Conservation (phyloP, 1,140 invertebrate genomes). For the Ptiloglossa arizonensis region DNA sequence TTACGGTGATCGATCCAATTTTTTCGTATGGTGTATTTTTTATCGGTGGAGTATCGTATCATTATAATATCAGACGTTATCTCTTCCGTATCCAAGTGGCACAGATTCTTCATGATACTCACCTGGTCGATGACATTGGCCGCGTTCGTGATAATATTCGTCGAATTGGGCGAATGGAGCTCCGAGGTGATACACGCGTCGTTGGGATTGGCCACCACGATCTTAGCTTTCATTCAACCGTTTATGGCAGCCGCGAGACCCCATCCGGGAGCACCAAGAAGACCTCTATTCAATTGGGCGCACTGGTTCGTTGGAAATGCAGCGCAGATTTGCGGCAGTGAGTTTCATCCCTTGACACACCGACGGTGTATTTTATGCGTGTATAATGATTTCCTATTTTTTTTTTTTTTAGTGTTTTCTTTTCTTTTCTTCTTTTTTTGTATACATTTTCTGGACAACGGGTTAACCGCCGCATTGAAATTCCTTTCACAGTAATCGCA, state of each 20-base stretch:
- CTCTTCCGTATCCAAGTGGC: slow-evolving; percentile 86
- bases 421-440: too few species aligned
- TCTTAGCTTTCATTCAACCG: slow-evolving; percentile 93
- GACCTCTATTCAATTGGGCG: slow-evolving; percentile 96
- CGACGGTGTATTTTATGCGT: neutral
- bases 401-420: neutral
- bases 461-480: slow-evolving; percentile 50
- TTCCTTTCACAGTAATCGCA: slow-evolving; percentile 89
- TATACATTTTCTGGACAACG: neutral
- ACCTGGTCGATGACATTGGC: slow-evolving; percentile 90
- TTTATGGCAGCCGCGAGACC: slow-evolving; percentile 92
- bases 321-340: slow-evolving; percentile 95
- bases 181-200: slow-evolving; percentile 90
- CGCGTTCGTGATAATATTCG: slow-evolving; percentile 91
- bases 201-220: slow-evolving; percentile 88
- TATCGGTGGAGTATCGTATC: too few species aligned
- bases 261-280: slow-evolving; percentile 89
- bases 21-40: too few species aligned
- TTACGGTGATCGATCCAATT: too few species aligned
- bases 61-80: too few species aligned
- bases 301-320: slow-evolving; percentile 96
- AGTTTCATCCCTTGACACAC: slow-evolving; percentile 73
- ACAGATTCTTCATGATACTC: slow-evolving; percentile 92
- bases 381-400: neutral
- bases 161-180: slow-evolving; percentile 91